Conservation (phyloP, 2,797 vertebrate species). For the Chiloscyllium punctatum region DNA sequence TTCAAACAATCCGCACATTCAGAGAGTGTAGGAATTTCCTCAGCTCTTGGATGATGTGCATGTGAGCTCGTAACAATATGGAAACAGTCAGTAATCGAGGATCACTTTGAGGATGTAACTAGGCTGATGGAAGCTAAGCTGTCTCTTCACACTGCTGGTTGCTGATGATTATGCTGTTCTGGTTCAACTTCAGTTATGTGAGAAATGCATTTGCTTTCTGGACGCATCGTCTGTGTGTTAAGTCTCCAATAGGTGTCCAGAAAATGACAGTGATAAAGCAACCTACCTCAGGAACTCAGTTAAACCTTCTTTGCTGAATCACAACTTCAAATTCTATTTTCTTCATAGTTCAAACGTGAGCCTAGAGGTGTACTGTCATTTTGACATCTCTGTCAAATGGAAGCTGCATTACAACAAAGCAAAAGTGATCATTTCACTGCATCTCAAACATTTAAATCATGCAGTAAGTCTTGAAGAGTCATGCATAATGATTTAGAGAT, state of each 20-base stretch:
- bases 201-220: neutral
- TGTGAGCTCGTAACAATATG: neutral
- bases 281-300: neutral
- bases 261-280: neutral
- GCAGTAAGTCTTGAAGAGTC: neutral
- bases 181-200: neutral
- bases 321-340: neutral
- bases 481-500: neutral
- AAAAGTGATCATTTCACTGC: neutral
- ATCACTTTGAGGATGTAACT: neutral
- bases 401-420: neutral
- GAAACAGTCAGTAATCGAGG: neutral
- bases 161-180: neutral
- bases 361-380: neutral
- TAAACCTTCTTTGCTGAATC: neutral
- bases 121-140: neutral
- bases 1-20: neutral
- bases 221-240: neutral
- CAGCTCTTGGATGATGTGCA: neutral
- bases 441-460: constrained; percentile 9
- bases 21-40: neutral
- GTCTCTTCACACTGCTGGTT: neutral
- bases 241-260: neutral
- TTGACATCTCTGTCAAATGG: neutral
- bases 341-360: neutral